Evolutionary conservation across 2,113 vertebrate species (phyloP), one percentile per base, ranked within the genome.

Genomic region (Brienomyrus brachyistius): DNA sequence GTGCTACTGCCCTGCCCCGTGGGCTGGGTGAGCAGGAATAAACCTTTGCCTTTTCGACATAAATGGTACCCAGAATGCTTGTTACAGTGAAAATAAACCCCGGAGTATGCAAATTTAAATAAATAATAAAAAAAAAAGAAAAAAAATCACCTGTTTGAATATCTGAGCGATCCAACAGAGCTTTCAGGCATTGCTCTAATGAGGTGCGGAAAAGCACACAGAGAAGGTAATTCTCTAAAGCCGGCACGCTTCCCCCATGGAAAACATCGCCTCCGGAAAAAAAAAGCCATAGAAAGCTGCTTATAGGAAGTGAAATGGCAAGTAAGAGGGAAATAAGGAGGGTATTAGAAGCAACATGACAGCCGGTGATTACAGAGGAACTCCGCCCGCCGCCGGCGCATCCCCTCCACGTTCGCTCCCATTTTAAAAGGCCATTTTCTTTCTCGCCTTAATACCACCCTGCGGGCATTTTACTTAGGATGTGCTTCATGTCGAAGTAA

Each of bases 401-500:
- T 19, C 52, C 54, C 21, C 17, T 19, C 54, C 54, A 19, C 11
- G 17, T 19, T 91, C 88, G 11, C 35, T 77, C 35, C 70, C 21
- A 89, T 88, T 88, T 89, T 89, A 91, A 91, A 91, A 90, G 54
- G 35, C n/a, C 52, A 40, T 77, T 87, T 86, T 31, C 86, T 89
- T 89, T 88, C 90, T 91, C 87, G 43, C 88, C 90, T 87, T 88
- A 88, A 90, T 89, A 54, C 62, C 43, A 52, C 91, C 91, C 89
- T 80, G 50, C 54, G 88, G 92, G 90, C 90, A 48, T 90, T 90
- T 70, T 88, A 66, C 88, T 89, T 83, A 70, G 35, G 90, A 54
- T 87, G 62, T 54, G 88, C 92, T 89, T 88, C 91, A 89, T 86
- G 89, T 91, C 89, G 91, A 91, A 91, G 91, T 91, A 91, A 51